Conservation (phyloP, 2,797 vertebrate genomes). For the Pempheris klunzingeri region DNA sequence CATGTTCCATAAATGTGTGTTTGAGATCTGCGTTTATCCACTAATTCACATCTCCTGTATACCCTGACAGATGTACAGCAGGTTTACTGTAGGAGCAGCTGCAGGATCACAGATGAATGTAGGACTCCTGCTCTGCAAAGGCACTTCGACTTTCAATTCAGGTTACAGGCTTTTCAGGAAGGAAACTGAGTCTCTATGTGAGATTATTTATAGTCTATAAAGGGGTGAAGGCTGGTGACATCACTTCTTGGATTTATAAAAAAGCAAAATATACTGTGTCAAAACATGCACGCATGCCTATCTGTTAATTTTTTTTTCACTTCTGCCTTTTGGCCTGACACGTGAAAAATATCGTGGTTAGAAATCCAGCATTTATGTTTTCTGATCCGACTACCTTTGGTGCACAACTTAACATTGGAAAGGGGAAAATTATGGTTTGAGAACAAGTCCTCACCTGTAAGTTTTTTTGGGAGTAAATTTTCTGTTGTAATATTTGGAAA, state of each 20-base stretch:
- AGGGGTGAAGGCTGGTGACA: neutral
- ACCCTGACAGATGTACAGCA: neutral
- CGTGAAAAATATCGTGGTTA: neutral
- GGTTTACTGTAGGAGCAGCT: neutral
- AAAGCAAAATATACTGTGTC: conserved; percentile 8
- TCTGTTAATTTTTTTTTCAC: neutral
- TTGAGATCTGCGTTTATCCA: too few relatives aligned
- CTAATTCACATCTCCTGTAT: neutral
- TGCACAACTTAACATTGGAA: too few relatives aligned
- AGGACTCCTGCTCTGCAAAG: neutral
- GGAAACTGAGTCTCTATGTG: conserved; percentile 23
- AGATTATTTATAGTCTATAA: too few relatives aligned
- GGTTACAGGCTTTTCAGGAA: conserved; percentile 32
- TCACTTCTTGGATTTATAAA: conserved; percentile 34
- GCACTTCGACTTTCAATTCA: conserved; percentile 9
- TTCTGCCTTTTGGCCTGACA: neutral
- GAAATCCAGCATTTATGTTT: too few relatives aligned
- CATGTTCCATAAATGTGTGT: neutral
- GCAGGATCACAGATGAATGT: neutral
- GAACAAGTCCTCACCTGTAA: neutral
- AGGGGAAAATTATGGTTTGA: neutral
- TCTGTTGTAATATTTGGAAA: neutral
- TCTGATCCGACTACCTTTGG: too few relatives aligned
- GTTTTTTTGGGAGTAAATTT: neutral
- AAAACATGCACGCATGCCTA: too few relatives aligned